Evolutionary conservation across 2,888 invertebrate species (phyloP).

Genomic region (Linyphia triangularis): DNA sequence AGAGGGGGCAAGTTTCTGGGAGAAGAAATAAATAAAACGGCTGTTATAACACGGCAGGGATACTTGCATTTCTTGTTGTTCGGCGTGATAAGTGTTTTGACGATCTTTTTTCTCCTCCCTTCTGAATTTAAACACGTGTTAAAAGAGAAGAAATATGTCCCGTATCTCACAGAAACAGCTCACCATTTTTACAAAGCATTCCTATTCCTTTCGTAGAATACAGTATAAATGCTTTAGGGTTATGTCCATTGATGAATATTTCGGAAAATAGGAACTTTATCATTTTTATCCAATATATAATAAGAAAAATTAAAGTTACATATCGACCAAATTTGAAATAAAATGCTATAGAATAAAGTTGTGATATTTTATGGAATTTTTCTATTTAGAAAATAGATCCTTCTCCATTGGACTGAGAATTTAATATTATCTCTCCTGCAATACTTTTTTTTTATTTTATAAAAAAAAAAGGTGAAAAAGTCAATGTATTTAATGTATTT

Average conservation of each 20-base stretch:
- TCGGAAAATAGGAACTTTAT: too few relatives aligned
- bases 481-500: too few relatives aligned
- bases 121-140: conserved; percentile 66
- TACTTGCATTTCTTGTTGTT: conserved; percentile 51
- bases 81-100: conserved; percentile 72
- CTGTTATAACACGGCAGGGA: conserved; percentile 52
- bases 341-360: too few relatives aligned
- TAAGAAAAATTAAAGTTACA: too few relatives aligned
- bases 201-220: conserved; percentile 14
- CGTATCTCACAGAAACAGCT: conserved; percentile 66
- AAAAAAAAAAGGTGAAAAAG: too few relatives aligned
- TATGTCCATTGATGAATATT: conserved; percentile 38
- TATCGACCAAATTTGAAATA: too few relatives aligned
- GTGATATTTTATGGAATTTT: too few relatives aligned
- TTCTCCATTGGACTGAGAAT: too few relatives aligned
- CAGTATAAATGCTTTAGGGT: background rate
- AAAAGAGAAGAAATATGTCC: conserved; percentile 56
- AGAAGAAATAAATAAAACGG: conserved; percentile 64
- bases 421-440: too few relatives aligned
- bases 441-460: too few relatives aligned
- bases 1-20: conserved; percentile 9
- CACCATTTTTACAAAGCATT: conserved; percentile 37
- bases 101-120: conserved; percentile 21
- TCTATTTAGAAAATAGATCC: too few relatives aligned
- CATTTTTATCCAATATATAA: too few relatives aligned